A percentile compares a stretch with the other conserved stretches of the same genome.
phyloP scores from a whole-genome alignment of 2,113 vertebrate genomes.

The Myiozetetes cayanensis region DNA sequence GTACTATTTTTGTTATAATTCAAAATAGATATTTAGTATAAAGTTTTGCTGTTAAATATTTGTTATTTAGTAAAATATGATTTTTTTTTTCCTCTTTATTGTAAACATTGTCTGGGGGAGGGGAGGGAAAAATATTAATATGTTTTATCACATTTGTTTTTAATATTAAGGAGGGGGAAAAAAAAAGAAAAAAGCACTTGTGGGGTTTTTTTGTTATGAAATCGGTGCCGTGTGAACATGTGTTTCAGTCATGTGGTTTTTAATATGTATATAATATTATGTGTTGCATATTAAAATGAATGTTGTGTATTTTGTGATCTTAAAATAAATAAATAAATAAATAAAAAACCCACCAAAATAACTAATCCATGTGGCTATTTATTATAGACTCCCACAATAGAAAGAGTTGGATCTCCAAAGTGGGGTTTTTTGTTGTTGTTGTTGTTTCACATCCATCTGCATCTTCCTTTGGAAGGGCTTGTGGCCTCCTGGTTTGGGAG shows the following conservation, averaged over 20 bases:
- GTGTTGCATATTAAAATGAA: constrained; percentile 85
- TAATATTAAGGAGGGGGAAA: constrained; percentile 33
- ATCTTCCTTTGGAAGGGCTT: background rate
- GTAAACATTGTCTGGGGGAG: constrained; percentile 83
- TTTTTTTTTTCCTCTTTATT: constrained; percentile 80
- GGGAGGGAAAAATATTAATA: constrained; percentile 83
- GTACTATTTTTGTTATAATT: constrained; percentile 99
- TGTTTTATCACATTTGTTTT: constrained; percentile 90
- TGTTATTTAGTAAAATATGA: constrained; percentile 96
- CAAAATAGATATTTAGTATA: constrained; percentile 98
- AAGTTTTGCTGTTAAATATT: constrained; percentile 96
- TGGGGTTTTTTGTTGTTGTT: background rate
- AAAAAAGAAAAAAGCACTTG: constrained; percentile 83
- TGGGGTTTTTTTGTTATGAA: constrained; percentile 80
- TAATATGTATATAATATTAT: constrained; percentile 89
- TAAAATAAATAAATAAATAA: constrained; percentile 66
- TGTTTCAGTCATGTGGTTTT: constrained; percentile 78
- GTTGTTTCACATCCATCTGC: background rate
- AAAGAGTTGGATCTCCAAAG: constrained; percentile 67
- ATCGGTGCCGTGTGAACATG: constrained; percentile 84
- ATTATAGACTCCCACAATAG: constrained; percentile 87
- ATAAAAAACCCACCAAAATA: background rate
- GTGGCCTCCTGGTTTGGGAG: background rate
- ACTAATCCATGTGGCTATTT: constrained; percentile 80
- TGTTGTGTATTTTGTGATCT: constrained; percentile 86